Conservation (phyloP, 2,797 vertebrate species). For the Xiphorhynchus erythropygius region DNA sequence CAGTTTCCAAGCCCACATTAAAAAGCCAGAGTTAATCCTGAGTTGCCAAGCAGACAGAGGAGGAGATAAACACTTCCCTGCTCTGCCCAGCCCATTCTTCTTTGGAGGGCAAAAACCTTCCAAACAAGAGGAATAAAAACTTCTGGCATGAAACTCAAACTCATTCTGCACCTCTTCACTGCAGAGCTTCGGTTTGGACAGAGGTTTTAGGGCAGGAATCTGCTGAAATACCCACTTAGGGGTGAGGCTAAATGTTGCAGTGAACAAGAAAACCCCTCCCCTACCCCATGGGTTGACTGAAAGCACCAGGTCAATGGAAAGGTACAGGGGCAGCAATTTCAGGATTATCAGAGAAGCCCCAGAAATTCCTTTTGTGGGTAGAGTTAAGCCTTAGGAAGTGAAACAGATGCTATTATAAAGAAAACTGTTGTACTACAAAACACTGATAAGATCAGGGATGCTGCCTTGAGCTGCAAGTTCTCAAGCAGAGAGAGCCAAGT, state of each 20-base stretch:
- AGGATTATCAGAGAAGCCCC: conserved; percentile 69
- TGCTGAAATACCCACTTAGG: neutral
- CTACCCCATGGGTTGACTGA: conserved; percentile 13
- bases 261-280: neutral
- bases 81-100: neutral
- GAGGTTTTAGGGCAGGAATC: neutral
- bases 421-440: conserved; percentile 68
- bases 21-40: conserved; percentile 65
- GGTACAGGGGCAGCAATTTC: conserved; percentile 46
- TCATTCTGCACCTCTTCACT: neutral
- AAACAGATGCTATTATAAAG: conserved; percentile 74
- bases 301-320: conserved; percentile 48
- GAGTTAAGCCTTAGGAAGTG: conserved; percentile 72
- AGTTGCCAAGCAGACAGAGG: neutral
- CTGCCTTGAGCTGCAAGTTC: conserved; percentile 67
- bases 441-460: conserved; percentile 74
- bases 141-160: accelerated
- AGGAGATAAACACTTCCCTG: neutral
- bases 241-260: neutral
- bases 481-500: conserved; percentile 25
- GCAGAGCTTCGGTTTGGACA: neutral
- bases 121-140: neutral
- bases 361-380: conserved; percentile 67
- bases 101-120: neutral
- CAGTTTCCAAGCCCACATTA: conserved; percentile 36